Base-by-base conservation (phyloP, 2,888 invertebrate genomes). In the Dasypolia templi region DNA sequence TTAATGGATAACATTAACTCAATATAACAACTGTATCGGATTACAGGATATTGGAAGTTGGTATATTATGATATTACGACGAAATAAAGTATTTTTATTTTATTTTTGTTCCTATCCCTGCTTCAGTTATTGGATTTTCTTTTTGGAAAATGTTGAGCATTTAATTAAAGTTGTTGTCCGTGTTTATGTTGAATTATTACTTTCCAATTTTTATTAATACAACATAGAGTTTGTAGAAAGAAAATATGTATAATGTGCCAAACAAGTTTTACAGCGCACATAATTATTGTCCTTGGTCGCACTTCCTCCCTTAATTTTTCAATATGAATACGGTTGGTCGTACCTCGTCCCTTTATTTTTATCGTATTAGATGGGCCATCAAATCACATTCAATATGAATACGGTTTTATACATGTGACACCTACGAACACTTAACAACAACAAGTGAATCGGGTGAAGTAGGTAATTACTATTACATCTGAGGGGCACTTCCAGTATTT, bases 1-100 rank as follows among this genome's bases (percentile, higher is more conserved):
- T 92, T 92, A 89, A 92, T 90, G 89, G 90, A 90, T 87, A 90
- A 90, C 82, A 86, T 70, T 81, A 72, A 77, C 78, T 78, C 75
- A 73, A 84, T 76, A 75, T 87, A 76, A 83, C 73, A 78, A 78
- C 70, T 80, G 75, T 82, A 84, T 86, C 74, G 80, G 75, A 81
- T 83, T 77, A 83, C 69, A 70, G 74, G 79, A 82, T 84, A 82
- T 82, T 79, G 82, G 77, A 73, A 74, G 71, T 82, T 78, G 59
- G 39, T 58, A 74, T 62, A 77, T 82, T 83, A 80, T 74, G 73
- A 63, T 72, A 67, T 83, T 72, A 71, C 49, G 49, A 51, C 22
- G 51, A 64, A 62, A 64, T 58, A 67, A 62, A 61, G 56, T 56
- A 32, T 76, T 69, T 81, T 55, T 65, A 49, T 62, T 77, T 59